Percentiles rank a stretch among this genome's conserved stretches.
Conservation (phyloP, 1,140 invertebrate species). For the Drosophila equinoxialis region DNA sequence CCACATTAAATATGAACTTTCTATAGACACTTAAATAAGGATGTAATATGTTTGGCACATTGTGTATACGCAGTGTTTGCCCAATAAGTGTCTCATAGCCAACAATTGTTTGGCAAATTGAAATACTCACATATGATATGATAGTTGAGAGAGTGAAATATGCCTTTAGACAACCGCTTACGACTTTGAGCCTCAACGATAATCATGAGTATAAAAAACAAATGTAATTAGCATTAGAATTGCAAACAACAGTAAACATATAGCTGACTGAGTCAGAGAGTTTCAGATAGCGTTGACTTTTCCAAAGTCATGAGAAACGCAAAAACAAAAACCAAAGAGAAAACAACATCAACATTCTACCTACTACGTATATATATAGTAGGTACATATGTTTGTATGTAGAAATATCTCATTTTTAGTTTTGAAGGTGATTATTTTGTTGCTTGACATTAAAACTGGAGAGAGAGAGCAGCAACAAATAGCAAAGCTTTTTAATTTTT, state of each 20-base stretch:
- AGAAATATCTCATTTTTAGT: slow-evolving; percentile 27
- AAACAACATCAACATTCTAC: neutral
- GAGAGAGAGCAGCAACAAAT: slow-evolving; percentile 43
- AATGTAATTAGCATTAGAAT: slow-evolving; percentile 23
- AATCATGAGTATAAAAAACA: neutral
- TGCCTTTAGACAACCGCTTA: slow-evolving; percentile 12
- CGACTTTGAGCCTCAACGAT: neutral
- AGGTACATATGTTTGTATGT: neutral
- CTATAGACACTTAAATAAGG: neutral
- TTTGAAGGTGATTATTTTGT: slow-evolving; percentile 62
- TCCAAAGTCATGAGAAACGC: slow-evolving; percentile 57
- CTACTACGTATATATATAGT: neutral
- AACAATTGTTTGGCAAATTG: slow-evolving; percentile 59
- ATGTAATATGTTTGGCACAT: neutral
- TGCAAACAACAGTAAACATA: slow-evolving; percentile 21
- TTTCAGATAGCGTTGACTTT: slow-evolving; percentile 53
- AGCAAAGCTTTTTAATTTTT: slow-evolving; percentile 53
- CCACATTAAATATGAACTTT: slow-evolving; percentile 24
- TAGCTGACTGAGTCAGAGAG: slow-evolving; percentile 23
- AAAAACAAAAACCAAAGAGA: slow-evolving; percentile 15
- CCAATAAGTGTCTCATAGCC: neutral
- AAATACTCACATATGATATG: slow-evolving; percentile 31
- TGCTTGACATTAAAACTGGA: slow-evolving; percentile 38
- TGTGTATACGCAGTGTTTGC: slow-evolving; percentile 62
- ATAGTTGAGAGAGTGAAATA: slow-evolving; percentile 20